A percentile compares a stretch with the other conserved stretches of the same genome.
These are phyloP conservation scores for Myioborus melanocephalus DNA, from an alignment of 2,797 vertebrate species.

Conservation along the genomic window DNA sequence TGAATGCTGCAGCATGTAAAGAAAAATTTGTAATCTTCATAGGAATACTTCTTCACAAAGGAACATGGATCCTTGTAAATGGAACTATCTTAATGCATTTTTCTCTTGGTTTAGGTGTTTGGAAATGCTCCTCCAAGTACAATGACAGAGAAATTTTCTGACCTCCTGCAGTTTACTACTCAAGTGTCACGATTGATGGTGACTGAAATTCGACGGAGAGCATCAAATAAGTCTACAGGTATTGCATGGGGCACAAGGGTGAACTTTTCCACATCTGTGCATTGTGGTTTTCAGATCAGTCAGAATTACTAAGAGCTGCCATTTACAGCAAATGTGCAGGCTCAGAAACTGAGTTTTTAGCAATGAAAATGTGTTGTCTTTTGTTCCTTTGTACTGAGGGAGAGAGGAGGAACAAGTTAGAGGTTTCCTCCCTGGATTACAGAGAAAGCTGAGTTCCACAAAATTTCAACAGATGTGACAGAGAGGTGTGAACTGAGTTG, in stretches of 20 bases:
- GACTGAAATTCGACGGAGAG: conserved; percentile 95
- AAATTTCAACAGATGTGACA: not conserved
- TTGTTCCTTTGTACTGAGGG: not conserved
- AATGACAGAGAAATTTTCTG: conserved; percentile 98
- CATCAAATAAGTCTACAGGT: conserved; percentile 99
- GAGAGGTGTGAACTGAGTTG: not conserved
- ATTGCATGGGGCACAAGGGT: not conserved
- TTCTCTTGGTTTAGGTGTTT: conserved; percentile 83
- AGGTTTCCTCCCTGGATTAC: not conserved
- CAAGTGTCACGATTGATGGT: conserved; percentile 98
- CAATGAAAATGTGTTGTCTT: not conserved
- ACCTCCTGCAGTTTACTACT: conserved; percentile 98
- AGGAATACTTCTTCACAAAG: not conserved
- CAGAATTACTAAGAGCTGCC: not conserved
- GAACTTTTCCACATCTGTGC: not conserved
- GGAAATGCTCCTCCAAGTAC: conserved; percentile 93
- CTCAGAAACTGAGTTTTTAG: not conserved
- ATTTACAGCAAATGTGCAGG: not conserved
- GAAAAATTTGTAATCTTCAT: not conserved
- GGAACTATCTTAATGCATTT: not conserved
- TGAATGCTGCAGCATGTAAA: not conserved
- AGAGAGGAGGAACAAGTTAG: not conserved
- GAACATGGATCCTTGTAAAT: not conserved
- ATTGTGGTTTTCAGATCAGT: not conserved
- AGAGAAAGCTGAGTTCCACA: not conserved